Evolutionary conservation across 2,113 vertebrate species (phyloP), one percentile per base, ranked within the genome.

Genomic region (Carollia perspicillata): DNA sequence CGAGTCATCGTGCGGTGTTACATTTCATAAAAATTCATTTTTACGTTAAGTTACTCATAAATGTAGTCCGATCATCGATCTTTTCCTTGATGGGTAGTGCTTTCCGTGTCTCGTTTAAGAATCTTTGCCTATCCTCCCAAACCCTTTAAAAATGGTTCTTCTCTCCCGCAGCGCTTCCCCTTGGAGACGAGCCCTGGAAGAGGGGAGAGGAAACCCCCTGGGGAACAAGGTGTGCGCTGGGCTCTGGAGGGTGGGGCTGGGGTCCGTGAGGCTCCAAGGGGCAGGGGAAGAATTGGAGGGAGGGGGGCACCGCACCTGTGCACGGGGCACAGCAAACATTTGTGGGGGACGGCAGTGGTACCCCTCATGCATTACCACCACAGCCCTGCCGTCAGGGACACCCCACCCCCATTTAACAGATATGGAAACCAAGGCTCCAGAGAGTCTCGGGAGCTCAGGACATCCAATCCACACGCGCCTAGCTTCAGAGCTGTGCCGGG

Each of bases 101-200:
- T 65, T 69, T 68, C 60, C 30, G 26, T 60, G 23, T 53, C 63
- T 75, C 68, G 28, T 35, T 58, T 65, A 71, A 95, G 79, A 78
- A 79, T 26, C 49, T 47, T 49, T 51, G 83, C 44, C n/a, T 53
- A 4, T 42, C 13, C 28, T 92, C 55, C n/a, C 47, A 37, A 71
- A 33, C 33, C 40, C 72, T 86, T 90, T 44, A 17, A 72, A 96
- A 71, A 58, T 51, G 58, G 30, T 40, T 80, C 20, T 97, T 81
- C 4, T 17, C 22, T 53, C 40, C 75, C 7, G 8, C 33, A 68
- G 22, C 58, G 5, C 37, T 1, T 2, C 63, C 69, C 47, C 53
- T n/a, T 16, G 68, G 51, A 51, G 47, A 65, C 8, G 42, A 37
- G 68, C 9, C 58, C 89, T 53, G 20, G 8, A 40, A 60, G 58